Evolutionary conservation across 2,797 vertebrate species (phyloP), one percentile per base, ranked within the genome.

Genomic region (Platalea minor): DNA sequence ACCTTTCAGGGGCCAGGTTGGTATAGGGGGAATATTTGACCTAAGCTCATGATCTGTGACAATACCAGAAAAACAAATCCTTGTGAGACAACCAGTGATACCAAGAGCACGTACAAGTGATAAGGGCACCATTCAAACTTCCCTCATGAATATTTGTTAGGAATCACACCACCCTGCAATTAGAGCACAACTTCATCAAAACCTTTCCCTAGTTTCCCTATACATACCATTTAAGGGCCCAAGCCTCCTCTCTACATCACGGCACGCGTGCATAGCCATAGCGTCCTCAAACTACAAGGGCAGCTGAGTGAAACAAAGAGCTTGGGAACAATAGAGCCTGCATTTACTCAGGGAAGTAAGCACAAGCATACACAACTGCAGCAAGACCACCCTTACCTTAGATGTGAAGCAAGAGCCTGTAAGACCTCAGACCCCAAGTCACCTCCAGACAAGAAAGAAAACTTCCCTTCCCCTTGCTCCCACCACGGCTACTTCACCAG

Each of bases 261-360:
- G 0, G 31, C 9, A 15, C 2, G 0, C 0, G 0, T 0, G 0
- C 7, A 5, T 0, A 35, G 15, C 35, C 33, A 23, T 9, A 11
- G 7, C 0, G 0, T 7, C 25, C 50, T 70, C 48, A 70, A 13
- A 59, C 33, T 5, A 3, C 13, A 9, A 25, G 4, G 4, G 5
- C 4, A 3, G 11, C 5, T 0, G 0, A 21, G 5, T 1, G 4
- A 72, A 56, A 53, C 8, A 5, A 41, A 59, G 24, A 46, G 10
- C 37, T 33, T 4, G 0, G 5, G 9, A 59, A 35, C 5, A 54
- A 7, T 37, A 43, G 15, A 64, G 11, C 13, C 11, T 2, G 5
- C 3, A 17, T 3, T n/a, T 17, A 37, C 21, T 15, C 15, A 35
- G 4, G 19, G 15, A 41, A 15, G 12, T 2, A 69, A 46, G 37